These are phyloP conservation scores for Poeciliopsis prolifica DNA, from an alignment of 2,113 vertebrate genomes.

Conservation along the genomic window DNA sequence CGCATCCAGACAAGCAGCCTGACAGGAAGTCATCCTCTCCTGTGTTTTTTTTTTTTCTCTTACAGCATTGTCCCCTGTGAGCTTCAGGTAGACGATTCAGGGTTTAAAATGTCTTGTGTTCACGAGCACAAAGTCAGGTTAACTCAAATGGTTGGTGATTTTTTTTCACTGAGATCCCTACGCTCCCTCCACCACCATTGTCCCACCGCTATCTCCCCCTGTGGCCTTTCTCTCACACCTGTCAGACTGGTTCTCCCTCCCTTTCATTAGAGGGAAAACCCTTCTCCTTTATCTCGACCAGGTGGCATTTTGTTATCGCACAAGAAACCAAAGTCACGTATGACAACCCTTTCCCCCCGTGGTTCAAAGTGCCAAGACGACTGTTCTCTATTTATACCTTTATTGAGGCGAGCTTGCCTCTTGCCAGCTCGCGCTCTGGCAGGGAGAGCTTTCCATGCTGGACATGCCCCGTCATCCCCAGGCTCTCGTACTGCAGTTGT, in stretches of 20 bases:
- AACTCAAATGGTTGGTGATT: constrained; percentile 35
- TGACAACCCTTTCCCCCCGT: constrained; percentile 58
- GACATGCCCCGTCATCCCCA: constrained; percentile 73
- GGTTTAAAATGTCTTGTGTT: constrained; percentile 20
- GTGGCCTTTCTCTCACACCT: constrained; percentile 42
- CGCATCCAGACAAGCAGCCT: constrained; percentile 53
- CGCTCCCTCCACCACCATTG: not conserved
- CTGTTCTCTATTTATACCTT: constrained; percentile 66
- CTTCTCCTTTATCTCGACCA: constrained; percentile 58
- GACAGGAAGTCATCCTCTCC: constrained; percentile 59
- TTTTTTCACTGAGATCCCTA: constrained; percentile 30
- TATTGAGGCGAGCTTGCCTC: constrained; percentile 62
- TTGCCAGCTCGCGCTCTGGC: constrained; percentile 70
- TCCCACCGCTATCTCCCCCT: not conserved
- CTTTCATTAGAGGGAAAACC: constrained; percentile 58
- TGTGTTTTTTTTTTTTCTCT: constrained; percentile 51
- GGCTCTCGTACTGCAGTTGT: constrained; percentile 68
- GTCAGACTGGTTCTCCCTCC: constrained; percentile 60
- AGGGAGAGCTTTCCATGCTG: constrained; percentile 64
- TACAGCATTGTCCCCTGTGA: constrained; percentile 30
- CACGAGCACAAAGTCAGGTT: constrained; percentile 25
- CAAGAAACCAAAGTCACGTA: constrained; percentile 54
- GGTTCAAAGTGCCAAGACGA: constrained; percentile 75
- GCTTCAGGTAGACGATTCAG: constrained; percentile 12
- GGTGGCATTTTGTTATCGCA: constrained; percentile 68